These are phyloP conservation scores for Apostichopus californicus DNA, from an alignment of 35 echinoderm and acorn worm species.

Conservation along the genomic window DNA sequence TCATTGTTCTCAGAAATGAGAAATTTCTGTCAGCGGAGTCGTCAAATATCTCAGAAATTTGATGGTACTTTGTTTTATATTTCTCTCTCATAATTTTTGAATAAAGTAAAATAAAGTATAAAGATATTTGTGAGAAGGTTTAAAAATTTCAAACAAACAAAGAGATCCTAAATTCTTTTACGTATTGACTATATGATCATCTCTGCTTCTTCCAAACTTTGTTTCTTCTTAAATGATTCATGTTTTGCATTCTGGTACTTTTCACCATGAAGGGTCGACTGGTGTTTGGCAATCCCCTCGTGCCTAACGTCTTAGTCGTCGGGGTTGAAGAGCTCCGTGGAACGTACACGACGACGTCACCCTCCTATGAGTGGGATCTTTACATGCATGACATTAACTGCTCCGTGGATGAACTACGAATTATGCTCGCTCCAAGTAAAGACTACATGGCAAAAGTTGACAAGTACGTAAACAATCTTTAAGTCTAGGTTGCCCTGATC, in stretches of 20 bases:
- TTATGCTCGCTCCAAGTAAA: constrained; percentile 89
- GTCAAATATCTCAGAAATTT: no score
- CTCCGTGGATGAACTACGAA: constrained; percentile 73
- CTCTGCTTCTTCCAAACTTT: no score
- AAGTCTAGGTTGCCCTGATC: not conserved
- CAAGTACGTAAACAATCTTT: not conserved
- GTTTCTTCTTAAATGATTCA: not conserved
- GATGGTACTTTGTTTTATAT: no score
- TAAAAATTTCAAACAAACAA: no score
- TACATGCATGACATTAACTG: constrained; percentile 91
- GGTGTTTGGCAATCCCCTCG: constrained; percentile 86
- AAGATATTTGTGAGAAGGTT: no score
- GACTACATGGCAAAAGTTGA: constrained; percentile 75
- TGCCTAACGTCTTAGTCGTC: constrained; percentile 72
- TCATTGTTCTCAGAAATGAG: no score
- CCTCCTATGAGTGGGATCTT: constrained; percentile 60
- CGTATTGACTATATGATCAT: no score
- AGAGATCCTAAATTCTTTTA: no score
- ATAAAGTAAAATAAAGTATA: no score
- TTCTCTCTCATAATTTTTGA: no score
- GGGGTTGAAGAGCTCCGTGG: constrained; percentile 81
- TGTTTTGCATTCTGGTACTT: not conserved
- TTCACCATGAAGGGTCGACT: constrained; percentile 67
- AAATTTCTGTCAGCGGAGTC: no score
- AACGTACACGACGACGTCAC: constrained; percentile 79